phyloP scores from a whole-genome alignment of 2,888 invertebrate genomes.

The Pammene fasciana region DNA sequence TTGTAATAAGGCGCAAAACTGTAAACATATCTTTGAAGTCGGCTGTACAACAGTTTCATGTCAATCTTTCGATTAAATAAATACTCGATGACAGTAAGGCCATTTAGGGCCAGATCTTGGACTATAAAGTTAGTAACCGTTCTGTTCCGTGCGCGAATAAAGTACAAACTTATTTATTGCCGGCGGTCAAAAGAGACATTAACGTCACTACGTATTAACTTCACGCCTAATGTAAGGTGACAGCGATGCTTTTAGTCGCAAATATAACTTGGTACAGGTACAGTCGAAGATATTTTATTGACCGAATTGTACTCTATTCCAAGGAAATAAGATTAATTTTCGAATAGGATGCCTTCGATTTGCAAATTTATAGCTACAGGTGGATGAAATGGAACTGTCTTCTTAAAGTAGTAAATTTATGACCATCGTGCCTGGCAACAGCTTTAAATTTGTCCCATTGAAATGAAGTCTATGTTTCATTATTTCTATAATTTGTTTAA shows the following conservation, averaged over 20 bases:
- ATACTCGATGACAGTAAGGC: neutral
- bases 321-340: neutral
- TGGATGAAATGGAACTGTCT: slow-evolving; percentile 26
- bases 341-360: neutral
- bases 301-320: neutral
- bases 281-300: neutral
- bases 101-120: neutral
- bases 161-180: slow-evolving; percentile 22
- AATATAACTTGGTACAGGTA: slow-evolving; percentile 17
- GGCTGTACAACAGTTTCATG: neutral
- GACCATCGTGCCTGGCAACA: neutral
- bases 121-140: slow-evolving; percentile 35
- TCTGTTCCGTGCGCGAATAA: slow-evolving; percentile 54
- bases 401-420: neutral
- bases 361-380: slow-evolving; percentile 1
- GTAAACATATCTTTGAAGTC: too few relatives aligned
- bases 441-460: neutral
- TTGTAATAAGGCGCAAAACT: too few relatives aligned
- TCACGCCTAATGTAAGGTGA: slow-evolving; percentile 16
- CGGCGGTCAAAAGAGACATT: slow-evolving; percentile 28
- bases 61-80: neutral
- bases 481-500: neutral
- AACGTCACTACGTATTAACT: slow-evolving; percentile 20
- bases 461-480: neutral
- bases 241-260: slow-evolving; percentile 7